Percentiles rank a stretch among this genome's conserved stretches.
Conservation (phyloP, 1,140 invertebrate species). For the Temnothorax nylanderi region DNA sequence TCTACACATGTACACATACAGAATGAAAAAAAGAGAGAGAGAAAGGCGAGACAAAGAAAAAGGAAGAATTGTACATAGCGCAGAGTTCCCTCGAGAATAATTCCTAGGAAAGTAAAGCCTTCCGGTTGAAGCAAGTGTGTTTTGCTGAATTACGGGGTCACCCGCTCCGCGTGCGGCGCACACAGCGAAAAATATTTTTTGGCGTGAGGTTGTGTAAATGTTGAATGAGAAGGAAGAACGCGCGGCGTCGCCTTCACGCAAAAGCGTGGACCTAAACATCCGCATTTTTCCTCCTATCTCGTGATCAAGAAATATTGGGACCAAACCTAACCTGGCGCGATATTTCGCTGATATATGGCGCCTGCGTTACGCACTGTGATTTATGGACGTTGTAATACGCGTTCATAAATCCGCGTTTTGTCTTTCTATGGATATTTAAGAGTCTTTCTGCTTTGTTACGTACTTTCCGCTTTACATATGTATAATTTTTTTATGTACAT, state of each 20-base stretch:
- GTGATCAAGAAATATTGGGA: slow-evolving; percentile 51
- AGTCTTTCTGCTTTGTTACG: background rate
- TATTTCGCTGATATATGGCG: slow-evolving; percentile 31
- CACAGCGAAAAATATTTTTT: slow-evolving; percentile 57
- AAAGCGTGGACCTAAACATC: slow-evolving; percentile 8
- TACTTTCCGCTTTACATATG: background rate
- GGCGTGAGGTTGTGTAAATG: slow-evolving; percentile 54
- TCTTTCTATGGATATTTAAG: slow-evolving; percentile 20
- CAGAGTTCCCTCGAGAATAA: slow-evolving; percentile 61
- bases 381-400: background rate
- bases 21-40: background rate
- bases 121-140: slow-evolving; percentile 45
- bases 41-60: slow-evolving; percentile 16
- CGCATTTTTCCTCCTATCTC: slow-evolving; percentile 44
- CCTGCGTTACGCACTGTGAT: slow-evolving; percentile 46
- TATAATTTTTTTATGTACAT: background rate
- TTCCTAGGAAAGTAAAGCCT: slow-evolving; percentile 61
- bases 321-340: background rate
- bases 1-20: background rate
- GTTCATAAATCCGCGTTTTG: background rate
- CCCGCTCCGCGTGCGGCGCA: slow-evolving; percentile 9
- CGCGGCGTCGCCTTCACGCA: background rate
- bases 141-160: slow-evolving; percentile 62
- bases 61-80: slow-evolving; percentile 35
- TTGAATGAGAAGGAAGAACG: slow-evolving; percentile 56